Evolutionary conservation across 1,140 invertebrate species (phyloP).

Genomic region (Liolophura sinensis): DNA sequence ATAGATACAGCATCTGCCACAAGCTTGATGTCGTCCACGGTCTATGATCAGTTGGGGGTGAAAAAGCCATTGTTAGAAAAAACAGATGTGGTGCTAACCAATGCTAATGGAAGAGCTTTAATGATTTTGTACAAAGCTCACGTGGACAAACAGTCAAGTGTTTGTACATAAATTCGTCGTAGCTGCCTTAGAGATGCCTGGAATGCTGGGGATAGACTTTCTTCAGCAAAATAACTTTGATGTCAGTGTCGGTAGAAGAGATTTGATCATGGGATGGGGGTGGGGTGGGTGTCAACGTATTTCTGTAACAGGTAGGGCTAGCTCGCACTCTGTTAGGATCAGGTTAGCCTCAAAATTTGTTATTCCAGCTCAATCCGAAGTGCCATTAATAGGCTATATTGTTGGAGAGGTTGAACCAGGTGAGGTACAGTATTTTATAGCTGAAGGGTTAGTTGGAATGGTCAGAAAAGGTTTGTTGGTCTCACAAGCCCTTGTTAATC

Average conservation of each 20-base stretch:
- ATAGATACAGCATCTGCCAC: too few species aligned
- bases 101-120: too few species aligned
- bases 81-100: too few species aligned
- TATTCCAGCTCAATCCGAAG: constrained; percentile 1
- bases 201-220: constrained; percentile 9
- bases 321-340: background rate
- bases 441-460: too few species aligned
- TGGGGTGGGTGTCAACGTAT: too few species aligned
- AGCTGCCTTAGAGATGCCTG: constrained; percentile 11
- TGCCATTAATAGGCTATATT: constrained; percentile 1
- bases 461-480: too few species aligned
- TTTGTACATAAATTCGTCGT: background rate
- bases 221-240: constrained; percentile 2
- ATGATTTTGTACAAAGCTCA: too few species aligned
- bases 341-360: background rate
- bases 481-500: too few species aligned
- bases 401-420: background rate
- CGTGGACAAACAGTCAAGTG: background rate
- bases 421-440: too few species aligned
- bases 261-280: background rate
- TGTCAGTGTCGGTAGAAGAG: constrained; percentile 2
- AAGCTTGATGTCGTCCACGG: too few species aligned
- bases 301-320: constrained; percentile 5
- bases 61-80: too few species aligned
- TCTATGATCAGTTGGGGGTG: too few species aligned